Conservation (phyloP, 2,797 vertebrate species). For the Simalia tracyae region DNA sequence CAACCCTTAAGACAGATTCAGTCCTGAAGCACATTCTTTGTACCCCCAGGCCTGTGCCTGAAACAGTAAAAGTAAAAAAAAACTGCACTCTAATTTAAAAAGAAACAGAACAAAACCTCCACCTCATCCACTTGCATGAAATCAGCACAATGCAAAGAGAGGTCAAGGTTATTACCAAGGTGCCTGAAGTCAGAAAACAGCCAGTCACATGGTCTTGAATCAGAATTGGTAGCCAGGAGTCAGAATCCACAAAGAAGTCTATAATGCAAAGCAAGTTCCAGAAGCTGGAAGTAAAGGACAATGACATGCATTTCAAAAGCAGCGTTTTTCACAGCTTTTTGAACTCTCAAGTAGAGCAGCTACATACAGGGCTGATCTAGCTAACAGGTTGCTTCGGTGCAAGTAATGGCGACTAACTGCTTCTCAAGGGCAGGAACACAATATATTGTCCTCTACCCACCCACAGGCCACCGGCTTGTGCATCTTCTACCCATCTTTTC, state of each 20-base stretch:
- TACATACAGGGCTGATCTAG: not conserved
- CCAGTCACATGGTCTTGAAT: not conserved
- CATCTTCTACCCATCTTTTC: not conserved
- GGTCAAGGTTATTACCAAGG: not conserved
- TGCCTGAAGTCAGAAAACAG: not conserved
- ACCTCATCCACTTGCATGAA: not conserved
- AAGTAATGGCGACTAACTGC: not conserved
- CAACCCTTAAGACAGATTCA: not conserved
- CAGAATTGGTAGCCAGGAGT: not conserved
- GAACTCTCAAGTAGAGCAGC: not conserved
- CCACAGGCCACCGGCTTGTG: not conserved
- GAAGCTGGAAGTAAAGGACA: not conserved
- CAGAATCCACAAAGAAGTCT: not conserved
- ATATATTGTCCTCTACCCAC: not conserved
- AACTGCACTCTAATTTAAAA: not conserved
- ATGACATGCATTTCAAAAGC: not conserved
- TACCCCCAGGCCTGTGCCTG: not conserved
- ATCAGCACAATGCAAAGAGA: not conserved
- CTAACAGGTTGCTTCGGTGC: not conserved
- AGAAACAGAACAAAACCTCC: not conserved
- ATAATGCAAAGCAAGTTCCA: not conserved
- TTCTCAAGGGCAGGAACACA: not conserved
- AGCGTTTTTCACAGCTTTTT: not conserved
- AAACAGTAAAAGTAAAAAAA: not conserved
- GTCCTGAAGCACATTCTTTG: not conserved